A percentile compares a stretch with the other conserved stretches of the same genome.
Conservation (phyloP, 2,113 vertebrate species). For the Chlamydotis undulata region DNA sequence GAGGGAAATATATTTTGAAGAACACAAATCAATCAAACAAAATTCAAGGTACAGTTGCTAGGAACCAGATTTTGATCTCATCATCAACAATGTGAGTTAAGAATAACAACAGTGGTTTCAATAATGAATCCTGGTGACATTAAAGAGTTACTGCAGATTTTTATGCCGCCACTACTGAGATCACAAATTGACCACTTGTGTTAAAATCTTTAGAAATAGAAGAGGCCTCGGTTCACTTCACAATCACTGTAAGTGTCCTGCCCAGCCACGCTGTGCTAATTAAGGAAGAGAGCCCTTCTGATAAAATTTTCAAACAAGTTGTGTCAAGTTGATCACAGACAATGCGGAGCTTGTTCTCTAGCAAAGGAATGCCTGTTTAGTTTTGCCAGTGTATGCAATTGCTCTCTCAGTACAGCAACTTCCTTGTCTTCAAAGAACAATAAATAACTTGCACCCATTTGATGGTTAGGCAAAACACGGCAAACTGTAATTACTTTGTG, state of each 20-base stretch:
- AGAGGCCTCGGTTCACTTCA: background rate
- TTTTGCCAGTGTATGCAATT: background rate
- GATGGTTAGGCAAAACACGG: background rate
- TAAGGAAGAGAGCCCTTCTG: background rate
- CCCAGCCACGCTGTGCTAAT: background rate
- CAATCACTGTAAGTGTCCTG: background rate
- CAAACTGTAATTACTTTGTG: background rate
- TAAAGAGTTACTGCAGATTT: background rate
- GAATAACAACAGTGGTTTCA: background rate
- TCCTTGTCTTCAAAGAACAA: background rate
- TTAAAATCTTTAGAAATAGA: background rate
- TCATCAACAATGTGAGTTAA: background rate
- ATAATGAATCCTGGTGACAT: background rate
- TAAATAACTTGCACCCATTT: background rate
- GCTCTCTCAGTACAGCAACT: background rate
- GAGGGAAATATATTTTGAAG: background rate
- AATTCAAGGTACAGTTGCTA: background rate
- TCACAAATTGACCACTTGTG: background rate
- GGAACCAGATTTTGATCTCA: background rate
- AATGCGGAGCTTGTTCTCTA: background rate
- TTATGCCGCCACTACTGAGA: background rate
- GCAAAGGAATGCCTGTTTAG: background rate
- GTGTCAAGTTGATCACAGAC: background rate
- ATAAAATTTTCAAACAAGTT: slow-evolving; percentile 9
- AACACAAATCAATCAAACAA: background rate